A percentile compares a stretch with the other conserved stretches of the same genome.
Conservation (phyloP, 2,113 vertebrate genomes). For the Ictidomys tridecemlineatus region DNA sequence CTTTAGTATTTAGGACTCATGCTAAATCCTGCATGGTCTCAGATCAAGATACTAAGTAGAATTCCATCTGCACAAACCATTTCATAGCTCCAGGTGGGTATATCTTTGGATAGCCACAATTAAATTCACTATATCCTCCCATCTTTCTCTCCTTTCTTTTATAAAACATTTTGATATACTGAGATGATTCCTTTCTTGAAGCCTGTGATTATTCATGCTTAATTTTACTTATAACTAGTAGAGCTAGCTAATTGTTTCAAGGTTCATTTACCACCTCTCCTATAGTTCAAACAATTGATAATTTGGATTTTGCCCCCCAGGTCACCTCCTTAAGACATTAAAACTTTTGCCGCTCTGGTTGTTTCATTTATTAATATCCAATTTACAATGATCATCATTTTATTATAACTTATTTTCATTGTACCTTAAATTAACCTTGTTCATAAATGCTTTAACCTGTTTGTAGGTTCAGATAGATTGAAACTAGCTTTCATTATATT, state of each 20-base stretch:
- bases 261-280: background rate
- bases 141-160: background rate
- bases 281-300: constrained; percentile 39
- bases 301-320: constrained; percentile 52
- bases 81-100: background rate
- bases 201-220: background rate
- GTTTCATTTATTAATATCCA: constrained; percentile 59
- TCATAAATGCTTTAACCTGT: constrained; percentile 45
- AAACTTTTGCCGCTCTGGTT: constrained; percentile 27
- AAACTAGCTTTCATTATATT: constrained; percentile 43
- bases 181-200: background rate
- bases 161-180: background rate
- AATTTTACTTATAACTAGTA: constrained; percentile 46
- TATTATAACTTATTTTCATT: constrained; percentile 36
- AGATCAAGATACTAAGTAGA: background rate
- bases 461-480: background rate
- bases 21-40: background rate
- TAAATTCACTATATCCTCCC: background rate
- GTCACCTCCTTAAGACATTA: constrained; percentile 48
- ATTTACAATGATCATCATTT: constrained; percentile 50
- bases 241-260: background rate
- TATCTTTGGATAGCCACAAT: background rate
- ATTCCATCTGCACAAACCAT: background rate
- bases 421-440: constrained; percentile 60
- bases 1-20: background rate